Percentiles rank a stretch among this genome's conserved stretches.
Conservation (phyloP, 2,113 vertebrate genomes). For the Cyanistes caeruleus region DNA sequence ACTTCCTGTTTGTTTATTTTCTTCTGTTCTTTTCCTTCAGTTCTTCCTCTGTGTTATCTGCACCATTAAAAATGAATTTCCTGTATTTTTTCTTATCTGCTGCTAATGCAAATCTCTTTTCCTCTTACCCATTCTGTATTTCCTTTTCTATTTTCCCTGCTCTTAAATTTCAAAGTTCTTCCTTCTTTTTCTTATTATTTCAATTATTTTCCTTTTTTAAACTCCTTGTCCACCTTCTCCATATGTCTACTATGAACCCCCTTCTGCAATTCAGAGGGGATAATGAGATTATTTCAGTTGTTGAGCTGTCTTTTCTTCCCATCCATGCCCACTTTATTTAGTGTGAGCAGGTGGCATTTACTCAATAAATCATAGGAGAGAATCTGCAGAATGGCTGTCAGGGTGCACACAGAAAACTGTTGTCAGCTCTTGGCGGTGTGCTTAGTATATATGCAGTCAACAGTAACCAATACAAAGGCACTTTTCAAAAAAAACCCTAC, state of each 20-base stretch:
- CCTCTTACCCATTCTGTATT: not conserved
- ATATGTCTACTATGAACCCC: not conserved
- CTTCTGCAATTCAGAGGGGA: not conserved
- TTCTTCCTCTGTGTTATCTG: not conserved
- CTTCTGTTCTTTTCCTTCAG: not conserved
- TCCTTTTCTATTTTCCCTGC: not conserved
- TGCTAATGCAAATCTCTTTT: not conserved
- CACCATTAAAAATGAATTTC: not conserved
- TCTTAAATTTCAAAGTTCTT: not conserved
- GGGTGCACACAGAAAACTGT: not conserved
- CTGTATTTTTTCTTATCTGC: not conserved
- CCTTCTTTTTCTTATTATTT: not conserved
- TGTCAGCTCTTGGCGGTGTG: not conserved
- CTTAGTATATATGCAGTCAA: not conserved
- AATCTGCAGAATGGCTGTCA: not conserved
- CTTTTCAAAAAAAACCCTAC: not conserved
- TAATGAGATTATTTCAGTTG: not conserved
- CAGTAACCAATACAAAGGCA: not conserved
- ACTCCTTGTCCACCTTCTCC: not conserved
- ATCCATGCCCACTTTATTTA: slow-evolving; percentile 6
- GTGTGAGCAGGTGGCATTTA: not conserved
- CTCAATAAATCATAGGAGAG: not conserved
- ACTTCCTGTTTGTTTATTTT: not conserved
- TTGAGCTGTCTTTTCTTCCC: not conserved
- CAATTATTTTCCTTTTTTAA: not conserved